Evolutionary conservation across 2,888 invertebrate species (phyloP).

Genomic region (Rhingia rostrata): DNA sequence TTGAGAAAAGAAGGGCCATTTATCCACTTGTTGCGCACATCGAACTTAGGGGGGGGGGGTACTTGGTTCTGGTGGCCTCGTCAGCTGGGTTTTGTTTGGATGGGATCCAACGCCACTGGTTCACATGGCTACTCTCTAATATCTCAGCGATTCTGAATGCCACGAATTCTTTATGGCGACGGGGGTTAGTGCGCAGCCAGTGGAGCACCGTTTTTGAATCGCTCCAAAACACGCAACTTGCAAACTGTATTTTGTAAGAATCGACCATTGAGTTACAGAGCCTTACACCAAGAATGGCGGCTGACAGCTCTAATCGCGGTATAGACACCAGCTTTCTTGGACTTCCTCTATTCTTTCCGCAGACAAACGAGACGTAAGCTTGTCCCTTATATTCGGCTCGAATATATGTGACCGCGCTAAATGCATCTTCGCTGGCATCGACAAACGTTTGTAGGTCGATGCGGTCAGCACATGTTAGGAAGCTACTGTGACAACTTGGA

Average conservation of each 20-base stretch:
- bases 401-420: slow-evolving; percentile 36
- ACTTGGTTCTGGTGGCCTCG: too few species aligned
- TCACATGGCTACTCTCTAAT: too few species aligned
- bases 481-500: not conserved
- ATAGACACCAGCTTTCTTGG: slow-evolving; percentile 13
- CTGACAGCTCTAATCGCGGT: slow-evolving; percentile 27
- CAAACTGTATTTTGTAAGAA: too few species aligned
- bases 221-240: too few species aligned
- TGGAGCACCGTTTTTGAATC: not conserved
- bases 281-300: slow-evolving; percentile 15
- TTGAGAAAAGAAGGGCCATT: too few species aligned
- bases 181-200: too few species aligned
- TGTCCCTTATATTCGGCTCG: slow-evolving; percentile 5
- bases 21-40: too few species aligned
- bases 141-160: too few species aligned
- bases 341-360: slow-evolving; percentile 19
- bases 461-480: not conserved
- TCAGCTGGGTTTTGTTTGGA: too few species aligned
- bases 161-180: too few species aligned
- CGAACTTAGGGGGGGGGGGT: too few species aligned
- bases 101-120: too few species aligned
- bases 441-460: not conserved
- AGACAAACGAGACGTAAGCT: slow-evolving; percentile 24
- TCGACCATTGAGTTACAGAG: slow-evolving; percentile 6
- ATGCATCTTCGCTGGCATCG: not conserved